A percentile compares a stretch with the other conserved stretches of the same genome.
phyloP scores from a whole-genome alignment of 2,888 invertebrate species.

The Mimas tiliae region DNA sequence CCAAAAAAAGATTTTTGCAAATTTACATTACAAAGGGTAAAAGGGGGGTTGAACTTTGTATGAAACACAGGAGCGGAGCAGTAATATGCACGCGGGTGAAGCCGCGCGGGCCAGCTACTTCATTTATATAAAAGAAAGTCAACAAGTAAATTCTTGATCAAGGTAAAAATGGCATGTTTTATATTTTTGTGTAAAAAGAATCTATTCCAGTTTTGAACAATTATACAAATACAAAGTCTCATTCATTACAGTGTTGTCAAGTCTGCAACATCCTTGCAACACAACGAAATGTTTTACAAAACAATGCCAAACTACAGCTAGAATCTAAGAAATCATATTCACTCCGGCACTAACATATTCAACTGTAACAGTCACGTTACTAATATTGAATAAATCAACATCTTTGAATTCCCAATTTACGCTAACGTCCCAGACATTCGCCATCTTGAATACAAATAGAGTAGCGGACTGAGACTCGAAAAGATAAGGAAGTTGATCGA shows the following conservation, averaged over 20 bases:
- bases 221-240: too few species aligned
- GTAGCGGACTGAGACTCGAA: conserved; percentile 40
- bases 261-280: background rate
- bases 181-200: too few species aligned
- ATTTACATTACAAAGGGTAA: too few species aligned
- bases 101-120: too few species aligned
- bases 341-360: conserved; percentile 3
- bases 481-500: conserved; percentile 64
- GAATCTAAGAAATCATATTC: conserved; percentile 8
- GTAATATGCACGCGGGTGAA: too few species aligned
- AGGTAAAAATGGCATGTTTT: too few species aligned
- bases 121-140: too few species aligned
- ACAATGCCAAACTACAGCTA: conserved; percentile 14
- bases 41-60: too few species aligned
- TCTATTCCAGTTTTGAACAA: too few species aligned
- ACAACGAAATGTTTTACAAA: conserved; percentile 9
- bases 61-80: too few species aligned
- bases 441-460: conserved; percentile 57
- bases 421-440: conserved; percentile 55
- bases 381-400: conserved; percentile 42
- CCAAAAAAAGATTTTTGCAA: too few species aligned
- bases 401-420: conserved; percentile 62
- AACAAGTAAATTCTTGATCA: too few species aligned
- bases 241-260: background rate
- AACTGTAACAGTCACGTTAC: conserved; percentile 28